These are phyloP conservation scores for Engystomops pustulosus DNA, from an alignment of 2,113 vertebrate species.

Conservation along the genomic window DNA sequence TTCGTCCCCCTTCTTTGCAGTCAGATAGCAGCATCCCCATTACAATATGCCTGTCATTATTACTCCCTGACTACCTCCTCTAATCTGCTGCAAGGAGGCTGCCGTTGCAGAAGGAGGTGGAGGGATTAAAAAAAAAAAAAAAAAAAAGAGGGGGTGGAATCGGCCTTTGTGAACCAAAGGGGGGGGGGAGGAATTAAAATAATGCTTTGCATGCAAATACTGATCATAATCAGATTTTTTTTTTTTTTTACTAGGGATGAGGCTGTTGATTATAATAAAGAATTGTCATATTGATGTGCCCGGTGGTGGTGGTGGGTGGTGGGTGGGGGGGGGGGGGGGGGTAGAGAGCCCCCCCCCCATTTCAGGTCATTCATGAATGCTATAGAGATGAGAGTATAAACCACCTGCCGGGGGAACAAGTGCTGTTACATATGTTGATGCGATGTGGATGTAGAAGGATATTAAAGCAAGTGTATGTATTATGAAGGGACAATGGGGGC, in stretches of 20 bases:
- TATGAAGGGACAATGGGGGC: constrained; percentile 12
- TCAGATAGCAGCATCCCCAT: constrained; percentile 14
- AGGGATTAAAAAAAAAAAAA: constrained; percentile 27
- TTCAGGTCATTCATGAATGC: constrained; percentile 2
- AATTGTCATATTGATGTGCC: not conserved
- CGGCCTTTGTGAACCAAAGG: constrained; percentile 15
- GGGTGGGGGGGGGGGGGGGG: too few species aligned
- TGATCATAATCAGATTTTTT: constrained; percentile 8
- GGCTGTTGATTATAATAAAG: constrained; percentile 14
- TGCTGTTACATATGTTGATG: constrained; percentile 8
- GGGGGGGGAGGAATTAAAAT: constrained; percentile 4
- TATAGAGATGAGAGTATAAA: not conserved
- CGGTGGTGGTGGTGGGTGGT: not conserved
- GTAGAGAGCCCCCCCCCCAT: not conserved
- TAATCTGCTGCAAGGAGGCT: constrained; percentile 50
- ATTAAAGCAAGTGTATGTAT: constrained; percentile 12
- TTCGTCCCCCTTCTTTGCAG: not conserved
- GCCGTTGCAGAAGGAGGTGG: constrained; percentile 33
- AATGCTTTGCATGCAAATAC: constrained; percentile 37
- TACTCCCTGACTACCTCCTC: constrained; percentile 39
- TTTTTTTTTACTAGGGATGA: not conserved
- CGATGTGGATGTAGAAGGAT: not conserved
- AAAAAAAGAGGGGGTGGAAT: constrained; percentile 20
- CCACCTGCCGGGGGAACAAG: constrained; percentile 42
- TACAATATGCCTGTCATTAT: constrained; percentile 48